Base-by-base conservation (phyloP, 2,797 vertebrate genomes). In the Chiloscyllium punctatum region DNA sequence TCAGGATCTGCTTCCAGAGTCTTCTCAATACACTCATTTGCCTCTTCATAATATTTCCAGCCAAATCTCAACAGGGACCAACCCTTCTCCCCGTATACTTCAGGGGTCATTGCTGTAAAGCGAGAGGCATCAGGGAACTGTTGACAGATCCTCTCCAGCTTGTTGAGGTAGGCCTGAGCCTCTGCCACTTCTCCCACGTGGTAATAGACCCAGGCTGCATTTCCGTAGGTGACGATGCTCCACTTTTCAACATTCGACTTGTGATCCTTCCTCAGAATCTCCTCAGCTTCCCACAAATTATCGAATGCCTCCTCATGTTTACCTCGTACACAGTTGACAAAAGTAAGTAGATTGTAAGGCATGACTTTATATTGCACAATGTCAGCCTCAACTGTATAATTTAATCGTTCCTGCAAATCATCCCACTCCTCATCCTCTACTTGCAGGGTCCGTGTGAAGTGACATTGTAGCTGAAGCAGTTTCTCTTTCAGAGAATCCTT, bases 331-430 rank as follows among this genome's bases (percentile, higher is more conserved):
- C 97, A 96, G 42, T 97, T 97, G 57, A 98, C 95, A 96, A 98
- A 98, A 71, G 97, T 97, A 51, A 98, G 95, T 0, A 97, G 90
- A 96, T 97, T 98, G 96, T 98, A 97, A 96, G 96, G 96, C 84
- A 0, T 69, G n/a, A 96, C 42, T 68, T 96, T 97, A 48, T 96
- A 96, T 94, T 94, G 62, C 53, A 62, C 53, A 13, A 51, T 57
- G 66, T 57, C 53, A 33, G 57, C 30, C 57, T 69, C 9, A 66
- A 94, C 66, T 62, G 21, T 18, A 21, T 94, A 16, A 21, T 48
- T 33, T 53, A 66, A 33, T 66, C 48, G 16, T 94, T 94, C 37
- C 8, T 62, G 30, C 53, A 94, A n/a, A 57, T 94, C 33, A 18
- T 94, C 91, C 53, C 37, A 69, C 15, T 94, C 91, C 30, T 94